Percentiles rank a stretch among this genome's conserved stretches.
phyloP scores from a whole-genome alignment of 1,140 invertebrate species.

The Drosophila tristis region DNA sequence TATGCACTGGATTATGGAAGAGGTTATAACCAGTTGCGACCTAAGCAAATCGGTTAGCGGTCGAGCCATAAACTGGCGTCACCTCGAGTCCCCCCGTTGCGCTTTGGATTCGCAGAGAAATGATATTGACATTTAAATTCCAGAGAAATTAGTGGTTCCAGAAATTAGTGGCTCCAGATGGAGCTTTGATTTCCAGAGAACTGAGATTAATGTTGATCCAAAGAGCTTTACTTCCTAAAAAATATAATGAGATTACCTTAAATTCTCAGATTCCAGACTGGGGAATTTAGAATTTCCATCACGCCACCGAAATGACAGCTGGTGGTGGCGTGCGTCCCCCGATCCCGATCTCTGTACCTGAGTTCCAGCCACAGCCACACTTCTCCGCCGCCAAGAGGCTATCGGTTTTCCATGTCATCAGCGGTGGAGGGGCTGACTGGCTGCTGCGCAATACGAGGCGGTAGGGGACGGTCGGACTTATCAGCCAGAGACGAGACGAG shows the following conservation, averaged over 20 bases:
- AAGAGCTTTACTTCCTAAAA: too few species aligned
- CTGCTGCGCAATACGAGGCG: constrained; percentile 63
- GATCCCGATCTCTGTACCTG: not conserved
- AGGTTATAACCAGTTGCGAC: constrained; percentile 60
- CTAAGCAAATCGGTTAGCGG: constrained; percentile 56
- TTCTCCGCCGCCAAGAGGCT: constrained; percentile 23
- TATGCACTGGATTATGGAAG: constrained; percentile 9
- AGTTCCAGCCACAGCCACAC: constrained; percentile 16
- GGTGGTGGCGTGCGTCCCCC: constrained; percentile 30
- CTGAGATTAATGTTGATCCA: too few species aligned
- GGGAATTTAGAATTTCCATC: constrained; percentile 38
- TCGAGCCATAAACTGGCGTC: constrained; percentile 35
- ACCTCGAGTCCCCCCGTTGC: too few species aligned
- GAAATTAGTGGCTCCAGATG: too few species aligned
- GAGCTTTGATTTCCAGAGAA: too few species aligned
- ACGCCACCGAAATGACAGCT: constrained; percentile 28
- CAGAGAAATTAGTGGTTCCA: too few species aligned
- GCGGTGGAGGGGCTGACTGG: constrained; percentile 12
- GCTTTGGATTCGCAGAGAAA: too few species aligned
- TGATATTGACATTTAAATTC: too few species aligned
- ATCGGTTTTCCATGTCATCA: constrained; percentile 14
- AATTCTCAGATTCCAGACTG: not conserved
- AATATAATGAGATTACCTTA: not conserved
- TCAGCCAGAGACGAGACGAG: constrained; percentile 44
- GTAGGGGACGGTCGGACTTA: constrained; percentile 43